Evolutionary conservation across 2,797 vertebrate genomes (phyloP).

Genomic region (Chelon labrosus): DNA sequence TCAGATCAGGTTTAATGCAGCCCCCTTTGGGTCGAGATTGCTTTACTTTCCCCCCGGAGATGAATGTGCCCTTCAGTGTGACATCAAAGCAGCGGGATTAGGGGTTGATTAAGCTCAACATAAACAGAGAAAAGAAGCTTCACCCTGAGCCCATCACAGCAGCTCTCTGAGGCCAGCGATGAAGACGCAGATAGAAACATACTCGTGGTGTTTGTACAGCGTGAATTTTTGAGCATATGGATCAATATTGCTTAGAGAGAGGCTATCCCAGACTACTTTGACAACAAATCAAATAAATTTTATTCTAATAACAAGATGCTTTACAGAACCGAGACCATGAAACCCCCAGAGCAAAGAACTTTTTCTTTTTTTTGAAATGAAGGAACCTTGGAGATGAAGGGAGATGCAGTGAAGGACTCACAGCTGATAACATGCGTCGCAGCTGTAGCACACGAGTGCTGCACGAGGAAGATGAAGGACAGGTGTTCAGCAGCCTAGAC

Average conservation of each 20-base stretch:
- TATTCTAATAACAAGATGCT: too few species aligned
- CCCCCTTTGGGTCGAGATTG: conserved; percentile 14
- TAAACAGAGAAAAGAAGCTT: conserved; percentile 7
- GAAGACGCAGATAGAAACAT: neutral
- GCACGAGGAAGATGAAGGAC: too few species aligned
- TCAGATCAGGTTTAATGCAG: conserved; percentile 26
- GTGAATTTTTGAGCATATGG: neutral
- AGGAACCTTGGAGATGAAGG: too few species aligned
- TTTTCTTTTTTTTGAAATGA: too few species aligned
- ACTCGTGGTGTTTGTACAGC: neutral
- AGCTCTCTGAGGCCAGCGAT: neutral
- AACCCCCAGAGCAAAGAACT: too few species aligned
- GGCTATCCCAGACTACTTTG: neutral
- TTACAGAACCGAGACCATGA: too few species aligned
- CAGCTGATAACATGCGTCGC: too few species aligned
- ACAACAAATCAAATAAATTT: too few species aligned
- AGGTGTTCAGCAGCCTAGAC: too few species aligned
- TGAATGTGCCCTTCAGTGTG: conserved; percentile 22
- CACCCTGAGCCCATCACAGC: neutral
- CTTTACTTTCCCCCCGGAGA: conserved; percentile 20
- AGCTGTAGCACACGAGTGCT: too few species aligned
- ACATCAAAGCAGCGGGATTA: conserved; percentile 59
- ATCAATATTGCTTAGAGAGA: neutral
- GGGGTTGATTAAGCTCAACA: conserved; percentile 33
- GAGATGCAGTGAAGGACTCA: too few species aligned